Base-by-base conservation (phyloP, 2,797 vertebrate species). In the Myotis myotis region DNA sequence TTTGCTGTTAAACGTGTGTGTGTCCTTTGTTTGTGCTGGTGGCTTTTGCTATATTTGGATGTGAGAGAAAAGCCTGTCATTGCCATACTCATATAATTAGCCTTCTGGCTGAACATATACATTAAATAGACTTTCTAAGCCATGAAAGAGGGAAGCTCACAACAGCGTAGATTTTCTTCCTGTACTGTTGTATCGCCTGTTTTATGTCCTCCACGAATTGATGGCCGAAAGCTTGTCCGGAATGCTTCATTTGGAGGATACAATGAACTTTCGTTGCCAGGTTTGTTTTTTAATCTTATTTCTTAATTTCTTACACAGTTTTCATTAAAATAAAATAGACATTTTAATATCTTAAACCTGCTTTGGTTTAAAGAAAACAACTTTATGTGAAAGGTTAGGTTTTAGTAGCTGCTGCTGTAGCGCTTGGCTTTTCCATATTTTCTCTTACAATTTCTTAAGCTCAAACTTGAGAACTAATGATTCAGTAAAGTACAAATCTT, bases 231-330 rank as follows among this genome's bases (percentile, higher is more conserved):
- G 97, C 99, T 99, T 98, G 98, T 99, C 98, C 99, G 99, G 98
- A 99, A 99, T 96, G 99, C 99, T 98, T 99, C 99, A 2, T 99
- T 99, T 87, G 99, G 99, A 94, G 99, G 99, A 97, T 99, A 99
- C 98, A 99, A 99, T 51, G 99, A 99, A 97, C 98, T 99, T 97
- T 98, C 99, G 79, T 97, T 99, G 97, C 98, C 99, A 99, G 99
- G 99, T 99, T 99, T 98, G 98, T 98, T 96, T 95, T 85, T 97
- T 57, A 57, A 94, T 96, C 96, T 97, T 95, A 75, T 6, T 97
- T 97, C 94, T 97, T 97, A 79, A 94, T 94, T 96, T 93, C 62
- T 94, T 96, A 30, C 68, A 82, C 87, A 78, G n/a, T 93, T 83
- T 93, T 96, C 74, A 76, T 93, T 95, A 81, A 90, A 95, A 72